phyloP scores from a whole-genome alignment of 2,113 vertebrate species.

The Pitta sordida region DNA sequence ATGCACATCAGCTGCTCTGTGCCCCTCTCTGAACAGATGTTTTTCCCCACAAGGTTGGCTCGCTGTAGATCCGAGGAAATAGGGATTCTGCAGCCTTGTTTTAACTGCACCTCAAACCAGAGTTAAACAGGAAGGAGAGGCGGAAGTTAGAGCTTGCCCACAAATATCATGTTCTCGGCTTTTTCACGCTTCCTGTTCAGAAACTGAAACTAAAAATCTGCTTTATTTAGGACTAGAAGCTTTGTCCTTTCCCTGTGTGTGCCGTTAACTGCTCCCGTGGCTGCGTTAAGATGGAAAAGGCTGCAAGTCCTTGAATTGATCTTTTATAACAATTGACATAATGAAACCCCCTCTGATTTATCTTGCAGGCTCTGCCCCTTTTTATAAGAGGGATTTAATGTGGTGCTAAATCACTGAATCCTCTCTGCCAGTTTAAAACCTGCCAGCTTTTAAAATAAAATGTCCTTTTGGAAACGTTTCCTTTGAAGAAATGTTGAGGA shows the following conservation, averaged over 20 bases:
- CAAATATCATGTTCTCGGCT: neutral
- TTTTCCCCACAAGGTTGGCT: neutral
- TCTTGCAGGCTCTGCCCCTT: neutral
- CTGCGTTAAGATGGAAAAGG: neutral
- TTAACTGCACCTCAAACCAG: neutral
- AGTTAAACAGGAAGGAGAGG: neutral
- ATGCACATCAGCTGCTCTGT: neutral
- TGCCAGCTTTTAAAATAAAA: neutral
- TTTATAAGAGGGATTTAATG: neutral
- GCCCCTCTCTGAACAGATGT: neutral
- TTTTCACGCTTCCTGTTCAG: neutral
- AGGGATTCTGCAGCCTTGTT: neutral
- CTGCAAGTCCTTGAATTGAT: neutral
- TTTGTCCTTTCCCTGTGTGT: fast-evolving
- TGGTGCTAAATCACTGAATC: fast-evolving
- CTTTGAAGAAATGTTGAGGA: neutral
- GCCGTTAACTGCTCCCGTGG: neutral
- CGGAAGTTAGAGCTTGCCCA: neutral
- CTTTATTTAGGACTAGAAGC: neutral
- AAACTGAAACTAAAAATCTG: neutral
- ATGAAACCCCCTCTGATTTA: neutral
- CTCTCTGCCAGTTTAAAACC: neutral
- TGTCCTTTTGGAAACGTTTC: neutral
- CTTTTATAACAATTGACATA: neutral
- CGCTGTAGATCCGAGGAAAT: neutral